phyloP scores from a whole-genome alignment of 2,888 invertebrate species.

The Hyposoter didymator region DNA sequence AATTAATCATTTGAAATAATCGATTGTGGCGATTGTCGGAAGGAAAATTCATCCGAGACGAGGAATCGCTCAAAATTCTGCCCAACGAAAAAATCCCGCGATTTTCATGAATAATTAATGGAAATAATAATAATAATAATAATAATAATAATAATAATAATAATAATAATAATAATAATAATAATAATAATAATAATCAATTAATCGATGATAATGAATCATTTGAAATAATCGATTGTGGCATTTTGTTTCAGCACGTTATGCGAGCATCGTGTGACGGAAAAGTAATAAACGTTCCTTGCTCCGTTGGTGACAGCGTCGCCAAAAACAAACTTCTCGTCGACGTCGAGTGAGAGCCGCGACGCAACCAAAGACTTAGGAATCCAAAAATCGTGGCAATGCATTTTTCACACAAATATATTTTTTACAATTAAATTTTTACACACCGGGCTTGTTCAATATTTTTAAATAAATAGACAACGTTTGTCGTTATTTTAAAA shows the following conservation, averaged over 20 bases:
- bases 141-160: background rate
- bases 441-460: background rate
- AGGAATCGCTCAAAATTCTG: too few relatives aligned
- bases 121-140: too few relatives aligned
- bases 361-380: background rate
- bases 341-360: slow-evolving; percentile 70
- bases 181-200: background rate
- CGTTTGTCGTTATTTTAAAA: background rate
- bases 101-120: too few relatives aligned
- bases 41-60: too few relatives aligned
- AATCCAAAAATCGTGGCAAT: background rate
- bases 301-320: slow-evolving; percentile 92
- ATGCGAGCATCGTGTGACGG: slow-evolving; percentile 94
- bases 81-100: too few relatives aligned
- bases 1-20: too few relatives aligned
- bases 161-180: background rate
- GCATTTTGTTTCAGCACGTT: slow-evolving; percentile 87
- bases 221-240: background rate
- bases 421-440: slow-evolving; percentile 10
- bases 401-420: background rate
- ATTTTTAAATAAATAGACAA: background rate
- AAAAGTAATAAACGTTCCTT: slow-evolving; percentile 89
- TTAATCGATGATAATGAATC: background rate
- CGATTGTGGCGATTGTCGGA: too few relatives aligned
- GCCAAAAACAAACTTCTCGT: slow-evolving; percentile 88